Base-by-base conservation (phyloP, 2,888 invertebrate species). In the Pardosa pseudoannulata region DNA sequence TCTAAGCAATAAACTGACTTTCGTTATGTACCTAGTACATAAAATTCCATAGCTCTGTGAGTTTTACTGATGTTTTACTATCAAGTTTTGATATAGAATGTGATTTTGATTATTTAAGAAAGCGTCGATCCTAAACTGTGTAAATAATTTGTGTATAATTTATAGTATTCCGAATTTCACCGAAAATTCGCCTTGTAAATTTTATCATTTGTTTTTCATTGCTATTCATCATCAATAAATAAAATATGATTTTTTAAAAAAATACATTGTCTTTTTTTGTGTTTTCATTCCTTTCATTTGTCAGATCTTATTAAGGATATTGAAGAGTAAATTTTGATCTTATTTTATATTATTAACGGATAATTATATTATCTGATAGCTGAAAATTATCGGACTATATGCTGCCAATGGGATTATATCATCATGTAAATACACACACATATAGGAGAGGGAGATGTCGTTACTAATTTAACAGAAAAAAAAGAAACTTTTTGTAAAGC, bases 201-300 rank as follows among this genome's bases (percentile, higher is more conserved):
- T 75, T 82, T 82, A 82, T 82, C 82, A 82, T 82, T 82, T 82
- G 82, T 82, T 82, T 81, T 31, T 31, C 82, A 82, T 74, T 82
- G 31, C 82, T 82, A 70, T 75, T 64, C 82, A 82, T 76, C 75
- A 75, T 82, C 82, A 76, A 82, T 82, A 82, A 82, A 82, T 50
- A 81, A 79, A 74, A 81, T 41, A 75, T 64, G 19, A 64, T 79
- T 71, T 79, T 70, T 78, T 62, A 62, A 62, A 78, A 79, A 64
- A 39, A 64, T 19, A 32, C 73, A 27, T 78, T 11, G 6, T 79
- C 2, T 28, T 62, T 29, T 56, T n/a, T n/a, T n/a, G n/a, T n/a
- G n/a, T n/a, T n/a, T n/a, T n/a, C n/a, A n/a, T n/a, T n/a, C n/a
- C n/a, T n/a, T n/a, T n/a, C n/a, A n/a, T n/a, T n/a, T n/a, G n/a